A percentile compares a stretch with the other conserved stretches of the same genome.
Evolutionary conservation across 2,113 vertebrate genomes (phyloP).

Genomic region (Falco punctatus): DNA sequence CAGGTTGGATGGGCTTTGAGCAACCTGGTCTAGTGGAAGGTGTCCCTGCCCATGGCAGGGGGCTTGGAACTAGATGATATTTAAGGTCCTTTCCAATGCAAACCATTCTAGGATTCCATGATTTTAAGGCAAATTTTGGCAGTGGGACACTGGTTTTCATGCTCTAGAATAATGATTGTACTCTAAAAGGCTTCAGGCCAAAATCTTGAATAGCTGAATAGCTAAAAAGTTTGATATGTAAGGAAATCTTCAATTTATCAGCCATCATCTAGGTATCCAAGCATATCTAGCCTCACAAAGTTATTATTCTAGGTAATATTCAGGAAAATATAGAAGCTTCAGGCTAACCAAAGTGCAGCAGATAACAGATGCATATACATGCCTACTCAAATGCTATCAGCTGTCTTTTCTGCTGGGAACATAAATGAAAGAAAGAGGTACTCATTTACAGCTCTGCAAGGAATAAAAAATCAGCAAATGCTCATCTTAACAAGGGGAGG

Average conservation of each 20-base stretch:
- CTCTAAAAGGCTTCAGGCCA: neutral
- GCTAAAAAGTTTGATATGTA: neutral
- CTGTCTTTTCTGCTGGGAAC: neutral
- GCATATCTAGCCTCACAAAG: neutral
- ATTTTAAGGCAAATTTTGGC: neutral
- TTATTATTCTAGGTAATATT: neutral
- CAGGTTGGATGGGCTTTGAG: too few relatives aligned
- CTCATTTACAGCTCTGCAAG: neutral
- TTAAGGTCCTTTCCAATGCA: too few relatives aligned
- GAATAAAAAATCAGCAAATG: neutral
- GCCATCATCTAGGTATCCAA: neutral
- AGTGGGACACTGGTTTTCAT: neutral
- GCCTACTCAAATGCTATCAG: neutral
- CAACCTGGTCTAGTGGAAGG: too few relatives aligned
- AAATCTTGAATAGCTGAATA: neutral
- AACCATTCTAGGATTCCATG: too few relatives aligned
- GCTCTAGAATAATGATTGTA: neutral
- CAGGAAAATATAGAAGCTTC: neutral
- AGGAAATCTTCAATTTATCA: neutral
- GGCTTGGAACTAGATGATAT: too few relatives aligned
- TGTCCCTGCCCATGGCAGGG: too few relatives aligned
- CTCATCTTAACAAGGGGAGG: neutral
- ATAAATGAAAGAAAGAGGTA: neutral
- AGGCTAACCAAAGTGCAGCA: neutral
- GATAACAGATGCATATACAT: fast-evolving